Evolutionary conservation across 2,113 vertebrate genomes (phyloP).

Genomic region (Melanotaenia duboulayi): DNA sequence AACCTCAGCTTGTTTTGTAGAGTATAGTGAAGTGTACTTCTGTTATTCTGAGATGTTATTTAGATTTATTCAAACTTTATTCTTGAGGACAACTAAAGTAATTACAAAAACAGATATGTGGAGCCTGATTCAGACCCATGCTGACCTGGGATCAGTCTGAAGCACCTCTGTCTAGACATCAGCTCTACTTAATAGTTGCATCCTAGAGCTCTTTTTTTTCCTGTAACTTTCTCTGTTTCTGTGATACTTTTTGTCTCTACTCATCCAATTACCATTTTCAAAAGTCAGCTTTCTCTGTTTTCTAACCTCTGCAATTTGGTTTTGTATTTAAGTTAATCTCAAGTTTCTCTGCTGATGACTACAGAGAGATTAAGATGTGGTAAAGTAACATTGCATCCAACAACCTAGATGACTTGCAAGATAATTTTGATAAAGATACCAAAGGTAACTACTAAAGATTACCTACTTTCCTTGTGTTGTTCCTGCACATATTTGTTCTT

Average conservation of each 20-base stretch:
- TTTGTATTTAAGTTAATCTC: conserved; percentile 31
- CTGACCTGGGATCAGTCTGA: conserved; percentile 67
- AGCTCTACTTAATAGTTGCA: conserved; percentile 42
- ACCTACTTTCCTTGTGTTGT: conserved; percentile 7
- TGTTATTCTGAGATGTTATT: conserved; percentile 1
- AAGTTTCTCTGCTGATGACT: conserved; percentile 16
- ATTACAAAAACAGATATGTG: conserved; percentile 34
- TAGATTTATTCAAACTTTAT: neutral
- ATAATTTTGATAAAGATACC: conserved; percentile 13
- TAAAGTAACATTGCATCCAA: conserved; percentile 11
- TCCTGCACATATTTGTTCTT: conserved; percentile 6
- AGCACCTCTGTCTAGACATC: conserved; percentile 69
- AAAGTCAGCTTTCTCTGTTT: conserved; percentile 28
- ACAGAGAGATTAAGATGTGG: conserved; percentile 29
- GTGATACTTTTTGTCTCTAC: conserved; percentile 9
- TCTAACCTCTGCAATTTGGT: conserved; percentile 18
- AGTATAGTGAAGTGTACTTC: too few species aligned
- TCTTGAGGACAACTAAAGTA: conserved; percentile 6
- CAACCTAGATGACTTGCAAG: too few species aligned
- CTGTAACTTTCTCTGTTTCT: conserved; percentile 15
- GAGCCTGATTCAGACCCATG: conserved; percentile 18
- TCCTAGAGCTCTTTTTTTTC: conserved; percentile 20
- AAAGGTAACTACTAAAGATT: conserved; percentile 43
- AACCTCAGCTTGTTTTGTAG: conserved; percentile 14
- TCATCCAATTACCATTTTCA: conserved; percentile 7